Percentiles rank a stretch among this genome's conserved stretches.
These are phyloP conservation scores for Synanthedon formicaeformis DNA, from an alignment of 2,888 invertebrate species.

Conservation along the genomic window DNA sequence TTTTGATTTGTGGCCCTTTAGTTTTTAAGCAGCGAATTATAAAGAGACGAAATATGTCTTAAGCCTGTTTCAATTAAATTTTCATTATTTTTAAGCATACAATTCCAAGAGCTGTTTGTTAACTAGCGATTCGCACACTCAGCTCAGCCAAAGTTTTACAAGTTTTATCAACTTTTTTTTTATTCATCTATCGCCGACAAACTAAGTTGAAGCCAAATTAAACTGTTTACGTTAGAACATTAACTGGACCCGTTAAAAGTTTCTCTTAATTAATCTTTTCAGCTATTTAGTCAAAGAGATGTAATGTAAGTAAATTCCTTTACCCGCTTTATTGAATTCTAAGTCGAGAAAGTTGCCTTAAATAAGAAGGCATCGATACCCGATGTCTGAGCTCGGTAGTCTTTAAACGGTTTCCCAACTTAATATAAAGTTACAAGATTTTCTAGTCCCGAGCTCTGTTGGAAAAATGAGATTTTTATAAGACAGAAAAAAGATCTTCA, in stretches of 20 bases:
- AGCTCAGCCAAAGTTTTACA: not conserved
- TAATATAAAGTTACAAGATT: conserved; percentile 53
- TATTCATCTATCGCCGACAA: conserved; percentile 16
- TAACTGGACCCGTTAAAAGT: conserved; percentile 43
- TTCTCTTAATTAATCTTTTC: conserved; percentile 62
- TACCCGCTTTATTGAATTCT: conserved; percentile 61
- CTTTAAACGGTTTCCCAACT: conserved; percentile 51
- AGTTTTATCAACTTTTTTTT: conserved; percentile 4
- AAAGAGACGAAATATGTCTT: too few species aligned
- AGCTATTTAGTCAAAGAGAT: conserved; percentile 63
- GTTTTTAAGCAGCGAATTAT: too few species aligned
- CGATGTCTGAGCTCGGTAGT: conserved; percentile 42
- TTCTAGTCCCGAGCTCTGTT: conserved; percentile 29
- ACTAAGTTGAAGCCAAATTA: conserved; percentile 28
- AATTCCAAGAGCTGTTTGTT: too few species aligned
- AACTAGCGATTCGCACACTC: not conserved
- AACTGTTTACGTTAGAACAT: conserved; percentile 41
- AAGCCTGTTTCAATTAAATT: too few species aligned
- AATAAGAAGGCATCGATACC: conserved; percentile 60
- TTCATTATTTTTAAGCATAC: too few species aligned
- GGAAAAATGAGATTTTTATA: conserved; percentile 12
- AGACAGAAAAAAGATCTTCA: not conserved
- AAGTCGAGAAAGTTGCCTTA: conserved; percentile 54
- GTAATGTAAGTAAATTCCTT: conserved; percentile 46
- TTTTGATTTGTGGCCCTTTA: too few species aligned